Conservation (phyloP, 1,140 invertebrate species). For the Steinernema feltiae region DNA sequence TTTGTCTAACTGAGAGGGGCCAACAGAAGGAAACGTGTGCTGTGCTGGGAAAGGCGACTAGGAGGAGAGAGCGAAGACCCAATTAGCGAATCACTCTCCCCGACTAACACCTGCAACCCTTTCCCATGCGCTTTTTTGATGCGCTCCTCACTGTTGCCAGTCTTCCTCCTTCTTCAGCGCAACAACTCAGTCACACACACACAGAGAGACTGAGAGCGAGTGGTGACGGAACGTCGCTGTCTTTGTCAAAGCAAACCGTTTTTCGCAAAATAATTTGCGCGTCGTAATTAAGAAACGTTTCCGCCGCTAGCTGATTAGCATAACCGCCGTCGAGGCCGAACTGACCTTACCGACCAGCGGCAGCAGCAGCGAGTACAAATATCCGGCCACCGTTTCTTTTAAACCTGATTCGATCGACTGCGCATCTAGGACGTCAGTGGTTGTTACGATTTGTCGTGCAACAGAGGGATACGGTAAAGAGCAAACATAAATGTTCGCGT, state of each 20-base stretch:
- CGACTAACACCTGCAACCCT: background rate
- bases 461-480: conserved; percentile 1
- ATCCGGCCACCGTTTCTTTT: too few species aligned
- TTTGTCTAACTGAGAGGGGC: conserved; percentile 12
- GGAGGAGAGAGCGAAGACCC: background rate
- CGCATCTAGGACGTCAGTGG: background rate
- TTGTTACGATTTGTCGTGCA: too few species aligned
- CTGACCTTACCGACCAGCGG: too few species aligned
- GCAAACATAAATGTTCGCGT: background rate
- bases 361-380: too few species aligned
- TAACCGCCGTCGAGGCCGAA: too few species aligned
- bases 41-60: background rate
- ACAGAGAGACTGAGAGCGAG: too few species aligned
- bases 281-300: background rate
- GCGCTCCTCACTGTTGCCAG: background rate
- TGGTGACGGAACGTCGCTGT: too few species aligned
- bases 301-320: background rate
- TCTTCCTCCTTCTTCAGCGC: background rate
- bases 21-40: background rate
- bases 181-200: too few species aligned
- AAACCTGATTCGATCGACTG: background rate
- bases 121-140: background rate
- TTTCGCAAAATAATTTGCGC: too few species aligned
- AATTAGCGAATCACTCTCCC: conserved; percentile 7
- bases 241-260: background rate